Percentiles rank a stretch among this genome's conserved stretches.
Evolutionary conservation across 2,797 vertebrate species (phyloP).

Genomic region (Peromyscus attwateri): DNA sequence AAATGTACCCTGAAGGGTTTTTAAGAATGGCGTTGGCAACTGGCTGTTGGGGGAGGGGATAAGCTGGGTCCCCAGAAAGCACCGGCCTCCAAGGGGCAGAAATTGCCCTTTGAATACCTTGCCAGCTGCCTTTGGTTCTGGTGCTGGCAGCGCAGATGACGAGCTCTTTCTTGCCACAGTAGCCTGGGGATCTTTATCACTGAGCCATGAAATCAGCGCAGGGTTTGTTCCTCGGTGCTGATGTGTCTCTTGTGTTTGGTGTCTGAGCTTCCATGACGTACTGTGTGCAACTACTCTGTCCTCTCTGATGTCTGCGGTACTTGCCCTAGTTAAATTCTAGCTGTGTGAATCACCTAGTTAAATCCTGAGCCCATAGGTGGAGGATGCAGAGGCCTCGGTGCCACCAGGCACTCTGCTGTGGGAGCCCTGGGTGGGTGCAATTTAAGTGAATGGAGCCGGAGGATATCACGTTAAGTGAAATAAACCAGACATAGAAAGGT

Average conservation of each 20-base stretch:
- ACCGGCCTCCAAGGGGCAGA: background rate
- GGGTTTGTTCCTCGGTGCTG: background rate
- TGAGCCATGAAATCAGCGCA: fast-evolving
- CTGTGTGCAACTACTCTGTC: background rate
- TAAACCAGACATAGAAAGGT: background rate
- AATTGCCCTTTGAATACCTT: background rate
- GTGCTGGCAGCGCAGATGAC: background rate
- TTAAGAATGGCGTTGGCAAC: background rate
- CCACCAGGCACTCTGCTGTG: background rate
- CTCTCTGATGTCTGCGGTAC: no score
- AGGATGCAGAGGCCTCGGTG: background rate
- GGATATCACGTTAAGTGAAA: background rate
- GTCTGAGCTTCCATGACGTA: fast-evolving
- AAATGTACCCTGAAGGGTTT: background rate
- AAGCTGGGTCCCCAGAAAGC: background rate
- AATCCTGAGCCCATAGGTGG: fast-evolving
- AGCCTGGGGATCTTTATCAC: background rate
- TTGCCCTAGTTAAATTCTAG: background rate
- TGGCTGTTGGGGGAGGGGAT: background rate
- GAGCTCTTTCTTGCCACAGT: background rate
- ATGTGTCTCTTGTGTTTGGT: no score
- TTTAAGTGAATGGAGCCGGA: background rate
- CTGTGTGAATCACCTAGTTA: no score
- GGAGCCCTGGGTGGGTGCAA: background rate
- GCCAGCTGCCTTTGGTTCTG: background rate